A percentile compares a stretch with the other conserved stretches of the same genome.
Evolutionary conservation across 2,888 invertebrate species (phyloP).

Genomic region (Drosophila lacicola): DNA sequence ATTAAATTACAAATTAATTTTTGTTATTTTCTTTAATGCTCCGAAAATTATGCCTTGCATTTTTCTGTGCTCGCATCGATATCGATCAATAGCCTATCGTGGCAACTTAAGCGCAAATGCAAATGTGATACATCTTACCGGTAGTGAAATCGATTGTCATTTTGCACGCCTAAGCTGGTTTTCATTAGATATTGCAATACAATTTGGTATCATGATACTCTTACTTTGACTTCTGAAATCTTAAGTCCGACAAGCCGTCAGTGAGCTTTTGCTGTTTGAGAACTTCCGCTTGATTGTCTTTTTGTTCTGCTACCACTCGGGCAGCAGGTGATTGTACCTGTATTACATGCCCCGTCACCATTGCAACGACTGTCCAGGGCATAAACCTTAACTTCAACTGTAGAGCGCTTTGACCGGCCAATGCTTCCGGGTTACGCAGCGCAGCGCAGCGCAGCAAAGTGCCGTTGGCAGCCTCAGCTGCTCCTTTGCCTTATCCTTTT

Average conservation of each 20-base stretch:
- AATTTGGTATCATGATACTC: not conserved
- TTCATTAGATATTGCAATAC: too few species aligned
- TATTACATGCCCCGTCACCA: slow-evolving; percentile 12
- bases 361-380: slow-evolving; percentile 53
- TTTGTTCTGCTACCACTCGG: slow-evolving; percentile 8
- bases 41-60: too few species aligned
- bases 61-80: too few species aligned
- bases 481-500: slow-evolving; percentile 47
- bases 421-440: slow-evolving; percentile 50
- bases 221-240: slow-evolving; percentile 8
- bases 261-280: slow-evolving; percentile 13
- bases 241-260: slow-evolving; percentile 9
- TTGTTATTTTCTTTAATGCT: not conserved
- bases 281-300: slow-evolving; percentile 22
- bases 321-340: slow-evolving; percentile 14
- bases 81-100: too few species aligned
- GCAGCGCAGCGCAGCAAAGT: slow-evolving; percentile 17
- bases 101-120: too few species aligned
- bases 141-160: too few species aligned
- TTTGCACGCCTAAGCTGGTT: too few species aligned
- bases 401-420: slow-evolving; percentile 51
- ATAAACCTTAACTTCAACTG: slow-evolving; percentile 59
- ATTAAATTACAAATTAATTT: too few species aligned
- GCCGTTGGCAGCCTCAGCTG: slow-evolving; percentile 45
- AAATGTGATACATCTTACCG: too few species aligned